phyloP scores from a whole-genome alignment of 2,888 invertebrate genomes.

The Meta bourneti region DNA sequence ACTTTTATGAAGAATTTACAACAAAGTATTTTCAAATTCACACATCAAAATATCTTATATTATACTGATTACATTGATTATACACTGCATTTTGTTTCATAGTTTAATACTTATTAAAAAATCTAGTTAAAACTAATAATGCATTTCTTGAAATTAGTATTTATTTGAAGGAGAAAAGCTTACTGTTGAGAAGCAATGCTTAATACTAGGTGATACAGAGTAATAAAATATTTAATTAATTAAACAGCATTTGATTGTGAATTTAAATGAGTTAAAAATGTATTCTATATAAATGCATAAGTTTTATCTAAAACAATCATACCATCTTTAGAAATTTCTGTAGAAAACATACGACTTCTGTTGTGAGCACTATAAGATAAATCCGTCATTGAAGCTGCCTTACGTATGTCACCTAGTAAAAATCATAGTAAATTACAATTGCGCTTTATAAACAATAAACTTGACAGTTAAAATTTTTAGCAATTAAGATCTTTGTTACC shows the following conservation, averaged over 20 bases:
- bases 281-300: neutral
- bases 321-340: conserved; percentile 80
- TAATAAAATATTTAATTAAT: no score
- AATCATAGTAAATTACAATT: neutral
- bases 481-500: conserved; percentile 7
- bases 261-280: no score
- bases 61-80: no score
- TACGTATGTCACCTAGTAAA: conserved; percentile 84
- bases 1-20: no score
- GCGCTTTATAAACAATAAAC: conserved; percentile 9
- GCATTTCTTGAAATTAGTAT: conserved; percentile 73
- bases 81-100: no score
- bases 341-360: conserved; percentile 85
- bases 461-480: neutral
- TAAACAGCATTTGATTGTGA: no score
- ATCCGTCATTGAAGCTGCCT: conserved; percentile 90
- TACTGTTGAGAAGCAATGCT: no score
- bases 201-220: no score
- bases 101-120: neutral
- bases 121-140: conserved; percentile 78
- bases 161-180: no score
- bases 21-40: no score
- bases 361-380: conserved; percentile 83
- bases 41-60: no score
- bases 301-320: neutral